Evolutionary conservation across 2,888 invertebrate genomes (phyloP), one percentile per base, ranked within the genome.

Genomic region (Neuroscelio doddi): DNA sequence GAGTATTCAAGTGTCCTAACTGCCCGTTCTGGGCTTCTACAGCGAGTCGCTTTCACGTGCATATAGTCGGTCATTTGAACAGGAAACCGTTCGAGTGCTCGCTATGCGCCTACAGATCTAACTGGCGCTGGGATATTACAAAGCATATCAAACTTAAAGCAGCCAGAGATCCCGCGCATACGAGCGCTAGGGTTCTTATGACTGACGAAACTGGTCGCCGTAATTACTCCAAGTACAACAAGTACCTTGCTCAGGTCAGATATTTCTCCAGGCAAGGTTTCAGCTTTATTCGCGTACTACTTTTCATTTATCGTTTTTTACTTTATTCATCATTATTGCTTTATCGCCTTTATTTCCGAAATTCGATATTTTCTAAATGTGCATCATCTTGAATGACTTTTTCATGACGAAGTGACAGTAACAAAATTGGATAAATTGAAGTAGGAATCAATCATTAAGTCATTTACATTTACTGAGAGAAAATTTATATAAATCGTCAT

Each of bases 41-140:
- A 9, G 95, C 96, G 7, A 95, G 95, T 16, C 89, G 96, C 64
- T 96, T 96, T 84, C 96, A 96, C 84, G 95, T 96, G 2, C 96
- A 96, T 84, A 95, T 96, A 72, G 95, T 96, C 8, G 95, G 95
- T 1, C 96, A 96, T 85, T 87, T 95, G 70, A 96, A 96, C 84
- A 93, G 93, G 80, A 95, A 96, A 80, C 97, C 97, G 0, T 98
- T 96, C 84, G 95, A 96, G 85, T 98, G 98, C 86, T 96, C 97
- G 0, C 87, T 94, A 10, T 98, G 97, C 86, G 92, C 94, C 50
- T 95, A 96, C 81, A 91, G 95, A 74, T 96, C 96, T 21, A 97
- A 97, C 82, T 97, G 97, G 96, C 90, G 96, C 69, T 97, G 96
- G 94, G 97, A 97, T 86, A 95, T 97, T 63, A 95, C 95, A 17